Percentiles rank a stretch among this genome's conserved stretches.
Conservation (phyloP, 1,140 invertebrate genomes). For the Caenorhabditis latens region DNA sequence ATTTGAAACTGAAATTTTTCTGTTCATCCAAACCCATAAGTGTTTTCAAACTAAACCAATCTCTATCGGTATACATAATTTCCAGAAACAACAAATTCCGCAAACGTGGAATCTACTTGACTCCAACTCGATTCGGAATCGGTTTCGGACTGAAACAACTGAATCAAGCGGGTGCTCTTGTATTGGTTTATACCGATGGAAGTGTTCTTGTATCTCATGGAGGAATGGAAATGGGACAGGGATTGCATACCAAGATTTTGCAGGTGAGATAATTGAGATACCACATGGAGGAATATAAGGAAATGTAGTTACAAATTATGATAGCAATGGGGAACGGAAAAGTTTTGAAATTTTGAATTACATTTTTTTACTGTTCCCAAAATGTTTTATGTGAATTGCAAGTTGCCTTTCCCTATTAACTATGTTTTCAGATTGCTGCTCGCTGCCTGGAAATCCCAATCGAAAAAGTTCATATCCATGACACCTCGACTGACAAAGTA, state of each 20-base stretch:
- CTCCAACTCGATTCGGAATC: constrained; percentile 92
- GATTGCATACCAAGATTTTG: constrained; percentile 93
- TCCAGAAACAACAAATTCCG: constrained; percentile 84
- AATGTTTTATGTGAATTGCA: no score
- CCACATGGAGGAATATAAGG: no score
- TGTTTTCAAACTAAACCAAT: background rate
- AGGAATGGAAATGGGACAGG: constrained; percentile 96
- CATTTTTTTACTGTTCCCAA: background rate
- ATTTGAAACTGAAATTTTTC: no score
- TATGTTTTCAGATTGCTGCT: constrained; percentile 82
- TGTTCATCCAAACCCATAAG: no score
- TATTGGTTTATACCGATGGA: constrained; percentile 91
- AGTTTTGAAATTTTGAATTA: background rate
- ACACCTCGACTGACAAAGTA: constrained; percentile 92
- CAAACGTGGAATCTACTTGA: constrained; percentile 88
- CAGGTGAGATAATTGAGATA: constrained; percentile 82
- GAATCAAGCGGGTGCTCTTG: constrained; percentile 89
- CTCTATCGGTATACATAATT: no score
- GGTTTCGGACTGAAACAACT: constrained; percentile 86
- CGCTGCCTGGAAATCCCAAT: constrained; percentile 84
- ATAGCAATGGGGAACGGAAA: background rate
- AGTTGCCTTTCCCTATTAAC: no score
- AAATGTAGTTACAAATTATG: no score
- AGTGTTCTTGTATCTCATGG: constrained; percentile 91
- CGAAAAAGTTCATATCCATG: constrained; percentile 87